phyloP scores from a whole-genome alignment of 2,888 invertebrate species.

The Cataglyphis altisquamis region DNA sequence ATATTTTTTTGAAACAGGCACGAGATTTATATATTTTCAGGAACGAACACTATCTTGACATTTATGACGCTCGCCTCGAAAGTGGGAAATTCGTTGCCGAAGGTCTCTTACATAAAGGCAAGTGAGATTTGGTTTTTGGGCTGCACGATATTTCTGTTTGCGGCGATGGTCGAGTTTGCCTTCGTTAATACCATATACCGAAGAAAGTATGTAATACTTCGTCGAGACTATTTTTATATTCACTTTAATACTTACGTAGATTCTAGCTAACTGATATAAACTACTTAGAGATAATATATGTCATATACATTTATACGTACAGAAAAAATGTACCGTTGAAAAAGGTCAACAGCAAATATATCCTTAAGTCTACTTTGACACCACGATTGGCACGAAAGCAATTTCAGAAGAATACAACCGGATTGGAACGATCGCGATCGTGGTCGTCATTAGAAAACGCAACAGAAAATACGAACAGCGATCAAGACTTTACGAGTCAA shows the following conservation, averaged over 20 bases:
- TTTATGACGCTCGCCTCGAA: slow-evolving; percentile 95
- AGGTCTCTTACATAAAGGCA: slow-evolving; percentile 96
- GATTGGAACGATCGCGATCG: slow-evolving; percentile 90
- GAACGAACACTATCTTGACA: slow-evolving; percentile 94
- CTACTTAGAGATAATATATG: background rate
- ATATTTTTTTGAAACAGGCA: background rate
- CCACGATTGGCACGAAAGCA: slow-evolving; percentile 92
- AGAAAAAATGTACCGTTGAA: slow-evolving; percentile 91
- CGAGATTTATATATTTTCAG: slow-evolving; percentile 86
- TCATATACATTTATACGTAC: slow-evolving; percentile 58
- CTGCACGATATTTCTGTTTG: slow-evolving; percentile 94
- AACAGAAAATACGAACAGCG: slow-evolving; percentile 84
- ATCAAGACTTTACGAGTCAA: slow-evolving; percentile 89
- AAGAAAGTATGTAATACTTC: slow-evolving; percentile 89
- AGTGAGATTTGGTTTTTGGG: slow-evolving; percentile 96
- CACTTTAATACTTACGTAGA: background rate
- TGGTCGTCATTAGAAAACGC: slow-evolving; percentile 90
- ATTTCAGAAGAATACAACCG: slow-evolving; percentile 89
- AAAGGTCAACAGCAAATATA: slow-evolving; percentile 93
- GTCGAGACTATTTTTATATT: background rate
- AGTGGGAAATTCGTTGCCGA: slow-evolving; percentile 94
- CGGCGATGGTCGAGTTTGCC: slow-evolving; percentile 94
- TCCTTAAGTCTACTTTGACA: slow-evolving; percentile 93
- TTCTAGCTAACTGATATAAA: background rate
- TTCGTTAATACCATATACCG: slow-evolving; percentile 96